phyloP scores from a whole-genome alignment of 2,113 vertebrate genomes.

The Monopterus albus region DNA sequence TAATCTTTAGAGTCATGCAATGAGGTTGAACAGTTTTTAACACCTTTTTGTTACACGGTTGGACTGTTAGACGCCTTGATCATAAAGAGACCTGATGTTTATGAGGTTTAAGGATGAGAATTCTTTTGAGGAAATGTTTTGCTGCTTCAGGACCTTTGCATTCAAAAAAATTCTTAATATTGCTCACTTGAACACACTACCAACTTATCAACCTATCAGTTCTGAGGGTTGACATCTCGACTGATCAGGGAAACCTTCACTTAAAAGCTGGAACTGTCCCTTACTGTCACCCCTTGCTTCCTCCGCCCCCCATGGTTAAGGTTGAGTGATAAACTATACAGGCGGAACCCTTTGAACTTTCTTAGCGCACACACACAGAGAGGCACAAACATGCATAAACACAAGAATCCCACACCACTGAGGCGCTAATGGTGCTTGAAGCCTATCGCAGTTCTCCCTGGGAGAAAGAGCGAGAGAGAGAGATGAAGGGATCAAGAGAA shows the following conservation, averaged over 20 bases:
- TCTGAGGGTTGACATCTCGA: constrained; percentile 9
- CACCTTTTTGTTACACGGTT: background rate
- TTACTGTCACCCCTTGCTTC: constrained; percentile 9
- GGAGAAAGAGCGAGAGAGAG: constrained; percentile 44
- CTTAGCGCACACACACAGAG: constrained; percentile 34
- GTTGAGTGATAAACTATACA: constrained; percentile 67
- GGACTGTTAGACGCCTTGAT: background rate
- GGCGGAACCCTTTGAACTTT: constrained; percentile 59
- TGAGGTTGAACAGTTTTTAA: background rate
- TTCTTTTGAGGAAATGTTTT: background rate
- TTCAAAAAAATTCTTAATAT: background rate
- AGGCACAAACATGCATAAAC: constrained; percentile 63
- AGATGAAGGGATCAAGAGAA: constrained; percentile 45
- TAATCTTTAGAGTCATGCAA: background rate
- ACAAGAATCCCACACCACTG: constrained; percentile 65
- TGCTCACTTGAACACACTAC: background rate
- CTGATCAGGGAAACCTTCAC: constrained; percentile 23
- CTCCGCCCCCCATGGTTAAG: constrained; percentile 54
- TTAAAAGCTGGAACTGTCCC: constrained; percentile 56
- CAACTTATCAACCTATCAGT: background rate
- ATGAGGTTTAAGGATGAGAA: background rate
- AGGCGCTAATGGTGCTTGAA: constrained; percentile 77
- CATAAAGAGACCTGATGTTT: background rate
- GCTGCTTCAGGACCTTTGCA: background rate
- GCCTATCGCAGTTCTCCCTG: constrained; percentile 60